phyloP scores from a whole-genome alignment of 53 echinoderm and acorn worm species.

The Apostichopus leukothele region DNA sequence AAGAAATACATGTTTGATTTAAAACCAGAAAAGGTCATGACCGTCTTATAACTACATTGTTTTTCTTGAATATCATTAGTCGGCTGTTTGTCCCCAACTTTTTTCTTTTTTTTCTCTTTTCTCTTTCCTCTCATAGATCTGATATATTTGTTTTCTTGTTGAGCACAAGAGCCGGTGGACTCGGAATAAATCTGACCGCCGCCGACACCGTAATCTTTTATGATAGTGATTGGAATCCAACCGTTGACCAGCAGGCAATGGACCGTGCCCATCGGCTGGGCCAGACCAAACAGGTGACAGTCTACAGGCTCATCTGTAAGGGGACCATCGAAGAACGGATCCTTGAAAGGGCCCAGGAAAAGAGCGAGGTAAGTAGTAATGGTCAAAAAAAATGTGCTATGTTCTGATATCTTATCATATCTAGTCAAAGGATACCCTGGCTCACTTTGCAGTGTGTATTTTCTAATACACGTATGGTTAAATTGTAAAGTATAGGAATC shows the following conservation, averaged over 20 bases:
- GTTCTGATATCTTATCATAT: no score
- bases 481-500: no score
- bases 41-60: no score
- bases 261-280: constrained; percentile 96
- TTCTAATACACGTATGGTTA: no score
- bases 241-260: constrained; percentile 99
- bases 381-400: neutral
- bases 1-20: no score
- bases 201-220: constrained; percentile 99
- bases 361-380: constrained; percentile 83
- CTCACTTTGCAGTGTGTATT: no score
- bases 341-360: constrained; percentile 88
- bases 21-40: no score
- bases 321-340: constrained; percentile 97
- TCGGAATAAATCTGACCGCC: constrained; percentile 95
- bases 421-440: no score
- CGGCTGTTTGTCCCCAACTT: no score
- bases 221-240: constrained; percentile 99
- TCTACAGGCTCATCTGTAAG: constrained; percentile 90
- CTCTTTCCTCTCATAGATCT: constrained; percentile 53
- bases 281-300: constrained; percentile 98
- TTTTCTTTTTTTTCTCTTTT: neutral
- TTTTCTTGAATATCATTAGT: no score
- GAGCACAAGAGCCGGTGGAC: constrained; percentile 94
- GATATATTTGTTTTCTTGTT: constrained; percentile 97